Conservation (phyloP, 2,797 vertebrate genomes). For the Distichodus sexfasciatus region DNA sequence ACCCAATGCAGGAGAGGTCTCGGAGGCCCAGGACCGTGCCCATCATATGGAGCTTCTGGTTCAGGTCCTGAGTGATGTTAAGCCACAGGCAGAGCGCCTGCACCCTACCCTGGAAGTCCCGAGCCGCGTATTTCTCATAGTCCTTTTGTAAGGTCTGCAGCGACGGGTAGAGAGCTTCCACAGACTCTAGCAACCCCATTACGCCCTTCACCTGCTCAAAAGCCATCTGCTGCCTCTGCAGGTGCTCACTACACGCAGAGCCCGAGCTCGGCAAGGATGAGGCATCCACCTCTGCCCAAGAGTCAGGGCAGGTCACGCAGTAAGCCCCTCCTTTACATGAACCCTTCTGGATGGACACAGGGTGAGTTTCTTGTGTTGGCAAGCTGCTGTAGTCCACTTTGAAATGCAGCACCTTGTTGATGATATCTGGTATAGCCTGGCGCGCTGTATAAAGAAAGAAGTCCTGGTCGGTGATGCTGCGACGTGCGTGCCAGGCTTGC, state of each 20-base stretch:
- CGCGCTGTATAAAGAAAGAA: constrained; percentile 92
- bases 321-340: constrained; percentile 57
- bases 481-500: constrained; percentile 96
- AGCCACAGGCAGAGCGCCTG: constrained; percentile 99
- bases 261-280: constrained; percentile 70
- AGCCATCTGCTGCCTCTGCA: constrained; percentile 88
- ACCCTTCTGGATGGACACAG: constrained; percentile 22
- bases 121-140: constrained; percentile 94
- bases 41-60: constrained; percentile 98
- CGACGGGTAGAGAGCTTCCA: constrained; percentile 97
- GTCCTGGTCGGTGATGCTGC: constrained; percentile 92
- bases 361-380: constrained; percentile 51
- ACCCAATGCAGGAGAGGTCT: constrained; percentile 92
- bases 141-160: constrained; percentile 95
- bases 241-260: constrained; percentile 83
- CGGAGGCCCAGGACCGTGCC: constrained; percentile 95
- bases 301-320: constrained; percentile 61
- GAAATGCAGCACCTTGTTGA: constrained; percentile 94
- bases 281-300: constrained; percentile 60
- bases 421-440: constrained; percentile 95
- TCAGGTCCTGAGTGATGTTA: constrained; percentile 98
- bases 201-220: constrained; percentile 97
- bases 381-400: constrained; percentile 89
- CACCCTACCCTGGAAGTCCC: constrained; percentile 97
- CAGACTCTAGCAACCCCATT: constrained; percentile 94